Evolutionary conservation across 2,113 vertebrate species (phyloP).

Genomic region (Limanda limanda): DNA sequence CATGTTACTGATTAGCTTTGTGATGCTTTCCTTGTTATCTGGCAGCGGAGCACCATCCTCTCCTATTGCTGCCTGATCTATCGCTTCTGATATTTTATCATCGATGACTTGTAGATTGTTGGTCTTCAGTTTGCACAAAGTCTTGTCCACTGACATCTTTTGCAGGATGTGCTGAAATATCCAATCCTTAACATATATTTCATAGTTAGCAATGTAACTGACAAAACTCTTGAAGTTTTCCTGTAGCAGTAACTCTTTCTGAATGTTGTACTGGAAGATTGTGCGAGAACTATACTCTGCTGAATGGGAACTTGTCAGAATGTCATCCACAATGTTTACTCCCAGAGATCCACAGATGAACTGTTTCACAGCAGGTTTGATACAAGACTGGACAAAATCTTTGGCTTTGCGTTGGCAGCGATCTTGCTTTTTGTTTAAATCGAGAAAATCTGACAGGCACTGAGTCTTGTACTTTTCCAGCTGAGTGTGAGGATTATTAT

Average conservation of each 20-base stretch:
- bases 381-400: conserved; percentile 49
- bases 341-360: conserved; percentile 57
- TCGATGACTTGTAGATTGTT: conserved; percentile 15
- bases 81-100: conserved; percentile 14
- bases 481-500: conserved; percentile 20
- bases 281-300: conserved; percentile 45
- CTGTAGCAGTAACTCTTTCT: conserved; percentile 56
- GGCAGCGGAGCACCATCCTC: background rate
- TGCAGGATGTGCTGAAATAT: conserved; percentile 23
- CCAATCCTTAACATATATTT: conserved; percentile 63
- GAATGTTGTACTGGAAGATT: conserved; percentile 64
- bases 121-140: conserved; percentile 31
- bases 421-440: conserved; percentile 39
- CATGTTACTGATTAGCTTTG: conserved; percentile 17
- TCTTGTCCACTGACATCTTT: conserved; percentile 14
- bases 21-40: background rate
- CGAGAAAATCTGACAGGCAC: conserved; percentile 58
- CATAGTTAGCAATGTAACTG: conserved; percentile 56
- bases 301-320: conserved; percentile 38
- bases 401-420: conserved; percentile 59
- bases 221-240: conserved; percentile 42
- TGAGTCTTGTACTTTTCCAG: conserved; percentile 52
- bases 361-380: conserved; percentile 62
- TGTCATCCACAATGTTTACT: conserved; percentile 60
- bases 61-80: background rate